Evolutionary conservation across 2,113 vertebrate species (phyloP).

Genomic region (Epinephelus moara): DNA sequence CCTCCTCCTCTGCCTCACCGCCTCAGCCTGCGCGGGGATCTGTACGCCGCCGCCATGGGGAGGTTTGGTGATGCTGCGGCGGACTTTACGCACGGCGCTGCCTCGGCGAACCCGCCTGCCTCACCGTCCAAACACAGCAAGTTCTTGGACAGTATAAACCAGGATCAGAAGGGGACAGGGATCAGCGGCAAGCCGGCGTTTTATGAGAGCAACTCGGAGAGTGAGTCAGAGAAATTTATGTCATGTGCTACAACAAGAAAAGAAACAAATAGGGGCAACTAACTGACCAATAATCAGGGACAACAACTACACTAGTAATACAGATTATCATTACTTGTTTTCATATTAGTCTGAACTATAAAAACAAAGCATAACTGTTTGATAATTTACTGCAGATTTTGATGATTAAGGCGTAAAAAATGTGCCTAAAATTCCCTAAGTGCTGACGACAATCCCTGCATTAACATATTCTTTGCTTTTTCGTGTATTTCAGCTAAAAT

Average conservation of each 20-base stretch:
- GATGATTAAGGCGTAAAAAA: neutral
- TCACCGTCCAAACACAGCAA: constrained; percentile 85
- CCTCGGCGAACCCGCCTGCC: constrained; percentile 70
- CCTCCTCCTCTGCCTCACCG: constrained; percentile 72
- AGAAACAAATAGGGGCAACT: neutral
- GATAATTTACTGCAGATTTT: neutral
- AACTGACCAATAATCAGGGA: too few species aligned
- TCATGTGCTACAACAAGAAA: too few species aligned
- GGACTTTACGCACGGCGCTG: constrained; percentile 82
- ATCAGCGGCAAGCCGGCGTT: constrained; percentile 81
- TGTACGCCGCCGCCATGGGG: constrained; percentile 76
- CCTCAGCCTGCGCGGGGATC: constrained; percentile 81
- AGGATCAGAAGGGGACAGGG: constrained; percentile 74
- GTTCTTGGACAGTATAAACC: constrained; percentile 83
- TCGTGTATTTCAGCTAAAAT: too few species aligned
- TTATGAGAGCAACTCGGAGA: constrained; percentile 82
- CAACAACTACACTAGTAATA: neutral
- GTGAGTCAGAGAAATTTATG: constrained; percentile 60
- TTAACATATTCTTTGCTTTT: too few species aligned
- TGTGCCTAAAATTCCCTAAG: too few species aligned
- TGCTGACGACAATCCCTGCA: neutral
- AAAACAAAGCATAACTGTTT: neutral
- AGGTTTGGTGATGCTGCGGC: constrained; percentile 72
- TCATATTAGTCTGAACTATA: neutral
- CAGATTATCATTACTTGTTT: neutral